These are phyloP conservation scores for Galbula dea DNA, from an alignment of 2,113 vertebrate species.

Conservation along the genomic window DNA sequence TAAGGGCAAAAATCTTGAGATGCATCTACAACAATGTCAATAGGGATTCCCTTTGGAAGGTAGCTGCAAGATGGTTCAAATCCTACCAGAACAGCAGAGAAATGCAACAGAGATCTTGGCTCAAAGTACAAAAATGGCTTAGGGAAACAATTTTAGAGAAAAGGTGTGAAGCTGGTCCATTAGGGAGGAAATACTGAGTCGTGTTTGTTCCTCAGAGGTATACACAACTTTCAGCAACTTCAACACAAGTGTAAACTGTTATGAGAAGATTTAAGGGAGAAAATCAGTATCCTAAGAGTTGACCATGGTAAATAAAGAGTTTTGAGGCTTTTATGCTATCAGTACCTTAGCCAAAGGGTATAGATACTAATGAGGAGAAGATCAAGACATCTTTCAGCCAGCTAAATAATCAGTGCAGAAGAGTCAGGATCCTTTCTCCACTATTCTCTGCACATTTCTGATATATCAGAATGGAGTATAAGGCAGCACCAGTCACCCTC, in stretches of 20 bases:
- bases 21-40: not conserved
- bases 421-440: not conserved
- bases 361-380: conserved; percentile 2
- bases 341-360: not conserved
- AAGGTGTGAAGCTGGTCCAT: not conserved
- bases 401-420: not conserved
- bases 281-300: not conserved
- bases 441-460: not conserved
- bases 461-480: not conserved
- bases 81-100: not conserved
- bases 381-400: not conserved
- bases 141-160: not conserved
- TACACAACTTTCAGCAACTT: not conserved
- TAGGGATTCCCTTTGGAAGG: not conserved
- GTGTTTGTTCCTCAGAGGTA: not conserved
- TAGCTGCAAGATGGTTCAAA: not conserved
- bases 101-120: not conserved
- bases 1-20: not conserved
- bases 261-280: not conserved
- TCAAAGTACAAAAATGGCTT: not conserved
- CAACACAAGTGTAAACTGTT: not conserved
- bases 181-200: not conserved
- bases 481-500: not conserved
- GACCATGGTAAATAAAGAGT: not conserved
- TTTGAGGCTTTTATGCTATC: not conserved